A percentile compares a stretch with the other conserved stretches of the same genome.
Conservation (phyloP, 2,113 vertebrate genomes). For the Austrofundulus limnaeus region DNA sequence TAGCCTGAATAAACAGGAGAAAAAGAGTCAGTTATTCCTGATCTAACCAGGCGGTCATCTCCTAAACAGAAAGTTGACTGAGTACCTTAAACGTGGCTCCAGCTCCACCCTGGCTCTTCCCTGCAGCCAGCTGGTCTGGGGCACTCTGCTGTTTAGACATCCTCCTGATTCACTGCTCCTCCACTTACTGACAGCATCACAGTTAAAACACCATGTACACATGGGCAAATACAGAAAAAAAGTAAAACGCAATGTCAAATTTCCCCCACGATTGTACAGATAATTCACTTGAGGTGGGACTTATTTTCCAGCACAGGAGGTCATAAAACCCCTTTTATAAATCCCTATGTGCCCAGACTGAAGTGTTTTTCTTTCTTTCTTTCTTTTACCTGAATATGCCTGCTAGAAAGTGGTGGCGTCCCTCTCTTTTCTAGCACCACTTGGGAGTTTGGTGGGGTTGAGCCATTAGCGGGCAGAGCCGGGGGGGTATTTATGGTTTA, state of each 20-base stretch:
- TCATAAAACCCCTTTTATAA: too few species aligned
- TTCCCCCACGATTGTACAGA: background rate
- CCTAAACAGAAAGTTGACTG: background rate
- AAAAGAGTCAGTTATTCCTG: background rate
- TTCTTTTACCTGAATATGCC: constrained; percentile 69
- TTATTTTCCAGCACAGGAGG: too few species aligned
- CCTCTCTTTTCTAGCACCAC: constrained; percentile 56
- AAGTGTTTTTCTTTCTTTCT: too few species aligned
- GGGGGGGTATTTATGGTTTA: constrained; percentile 85
- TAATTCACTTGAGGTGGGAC: background rate
- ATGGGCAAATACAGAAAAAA: background rate
- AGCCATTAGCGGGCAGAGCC: constrained; percentile 60
- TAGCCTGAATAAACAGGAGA: background rate
- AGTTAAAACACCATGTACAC: constrained; percentile 27
- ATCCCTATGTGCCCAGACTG: constrained; percentile 13
- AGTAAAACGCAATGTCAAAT: constrained; percentile 7
- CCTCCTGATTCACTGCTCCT: constrained; percentile 65
- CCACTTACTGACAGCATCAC: constrained; percentile 43
- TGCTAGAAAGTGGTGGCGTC: constrained; percentile 59
- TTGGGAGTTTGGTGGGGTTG: constrained; percentile 64
- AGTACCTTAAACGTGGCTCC: constrained; percentile 86
- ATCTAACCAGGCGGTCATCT: background rate
- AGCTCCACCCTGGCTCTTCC: constrained; percentile 84
- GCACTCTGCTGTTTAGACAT: constrained; percentile 87
- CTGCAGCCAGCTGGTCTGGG: constrained; percentile 84